Base-by-base conservation (phyloP, 2,113 vertebrate species). In the Indicator indicator region DNA sequence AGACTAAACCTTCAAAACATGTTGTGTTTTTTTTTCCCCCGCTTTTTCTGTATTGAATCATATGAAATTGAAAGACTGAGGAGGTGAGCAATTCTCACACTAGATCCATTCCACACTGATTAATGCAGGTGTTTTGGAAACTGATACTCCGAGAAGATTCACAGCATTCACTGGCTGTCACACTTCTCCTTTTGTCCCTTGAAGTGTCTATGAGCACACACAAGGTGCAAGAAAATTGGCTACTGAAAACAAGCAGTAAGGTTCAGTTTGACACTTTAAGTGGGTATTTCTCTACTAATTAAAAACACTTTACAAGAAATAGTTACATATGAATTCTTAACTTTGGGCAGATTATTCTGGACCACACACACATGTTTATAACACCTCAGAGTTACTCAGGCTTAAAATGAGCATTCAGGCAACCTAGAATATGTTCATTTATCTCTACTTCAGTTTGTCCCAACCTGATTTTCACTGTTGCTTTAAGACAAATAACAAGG, bases 101-200 rank as follows among this genome's bases (percentile, higher is more conserved):
- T 9, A 81, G n/a, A 68, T 62, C 30, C 69, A 55, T 58, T 83
- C 71, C 74, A 36, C 67, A 30, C 79, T 50, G 33, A 79, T 87
- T 89, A 95, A 77, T 64, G 80, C 55, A 94, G 86, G 91, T 95
- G 81, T 95, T 96, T 94, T 40, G 72, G 32, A 79, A 94, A 72
- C 78, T 88, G 94, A 92, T 79, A 95, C 33, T 58, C 62, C 71
- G 97, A 90, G 75, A 96, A 94, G 68, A 72, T 91, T 96, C 93
- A 90, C 88, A 95, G 38, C 54, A 59, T 79, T 94, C 63, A 42
- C n/a, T 55, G 42, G 16, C 44, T 93, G 67, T 96, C 94, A 96
- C 89, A 84, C 56, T 67, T 95, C 56, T 80, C 7, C 48, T 83
- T 68, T 84, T 74, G 90, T 42, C 46, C 48, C 42, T 87, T 17